A percentile compares a stretch with the other conserved stretches of the same genome.
Conservation (phyloP, 2,888 invertebrate species). For the Troglohyphantes excavatus region DNA sequence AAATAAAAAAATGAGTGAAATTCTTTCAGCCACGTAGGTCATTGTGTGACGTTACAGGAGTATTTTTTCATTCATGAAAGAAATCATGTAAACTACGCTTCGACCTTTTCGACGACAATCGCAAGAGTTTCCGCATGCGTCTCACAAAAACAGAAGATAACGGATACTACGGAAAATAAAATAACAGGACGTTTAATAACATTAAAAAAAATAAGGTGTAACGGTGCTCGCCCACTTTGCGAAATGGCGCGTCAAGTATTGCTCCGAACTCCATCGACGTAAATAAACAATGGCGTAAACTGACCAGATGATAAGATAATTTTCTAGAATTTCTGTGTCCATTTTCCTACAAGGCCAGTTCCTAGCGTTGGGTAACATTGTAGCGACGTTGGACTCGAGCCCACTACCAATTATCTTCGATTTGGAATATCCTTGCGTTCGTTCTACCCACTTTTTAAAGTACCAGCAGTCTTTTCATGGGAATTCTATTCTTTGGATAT, state of each 20-base stretch:
- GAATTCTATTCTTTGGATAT: too few relatives aligned
- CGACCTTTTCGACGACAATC: neutral
- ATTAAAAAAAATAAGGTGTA: neutral
- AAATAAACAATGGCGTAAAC: conserved; percentile 27
- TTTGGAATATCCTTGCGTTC: neutral
- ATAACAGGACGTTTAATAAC: conserved; percentile 14
- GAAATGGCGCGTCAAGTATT: conserved; percentile 6
- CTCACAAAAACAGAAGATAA: conserved; percentile 28
- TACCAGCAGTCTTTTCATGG: too few relatives aligned
- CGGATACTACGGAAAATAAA: neutral
- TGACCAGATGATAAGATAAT: conserved; percentile 23
- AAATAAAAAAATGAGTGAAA: too few relatives aligned
- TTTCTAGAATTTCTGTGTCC: neutral
- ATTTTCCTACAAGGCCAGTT: conserved; percentile 1
- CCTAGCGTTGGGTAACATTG: neutral
- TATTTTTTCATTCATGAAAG: neutral
- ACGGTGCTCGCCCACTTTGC: neutral
- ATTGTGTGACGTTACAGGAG: too few relatives aligned
- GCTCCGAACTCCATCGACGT: neutral
- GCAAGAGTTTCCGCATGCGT: neutral
- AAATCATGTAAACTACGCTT: neutral
- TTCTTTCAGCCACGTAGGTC: too few relatives aligned
- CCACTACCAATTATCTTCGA: neutral
- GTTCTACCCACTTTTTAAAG: neutral
- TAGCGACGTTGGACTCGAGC: neutral